Conservation (phyloP, 2,797 vertebrate genomes). For the Liparis tanakae region DNA sequence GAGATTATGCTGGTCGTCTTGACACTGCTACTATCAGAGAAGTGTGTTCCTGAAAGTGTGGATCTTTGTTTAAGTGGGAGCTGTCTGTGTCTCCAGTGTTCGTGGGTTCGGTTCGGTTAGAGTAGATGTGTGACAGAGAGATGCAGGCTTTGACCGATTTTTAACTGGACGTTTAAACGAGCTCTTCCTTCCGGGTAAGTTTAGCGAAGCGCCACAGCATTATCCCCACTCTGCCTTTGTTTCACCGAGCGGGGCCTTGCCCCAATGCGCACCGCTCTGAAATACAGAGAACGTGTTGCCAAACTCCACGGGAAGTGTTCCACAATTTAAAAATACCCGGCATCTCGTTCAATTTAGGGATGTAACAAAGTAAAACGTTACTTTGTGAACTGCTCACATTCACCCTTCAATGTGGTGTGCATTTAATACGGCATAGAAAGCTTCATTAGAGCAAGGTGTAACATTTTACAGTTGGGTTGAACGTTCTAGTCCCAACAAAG, state of each 20-base stretch:
- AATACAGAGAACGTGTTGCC: constrained; percentile 38
- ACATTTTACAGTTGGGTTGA: background rate
- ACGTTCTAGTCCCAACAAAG: constrained; percentile 34
- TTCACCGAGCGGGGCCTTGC: constrained; percentile 73
- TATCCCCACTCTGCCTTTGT: constrained; percentile 78
- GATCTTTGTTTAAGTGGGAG: constrained; percentile 49
- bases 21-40: constrained; percentile 45
- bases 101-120: background rate
- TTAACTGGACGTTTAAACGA: constrained; percentile 61
- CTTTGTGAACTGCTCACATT: fast-evolving
- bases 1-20: constrained; percentile 22
- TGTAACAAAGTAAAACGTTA: fast-evolving
- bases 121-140: constrained; percentile 29
- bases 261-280: constrained; percentile 33
- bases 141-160: constrained; percentile 55
- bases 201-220: constrained; percentile 44
- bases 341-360: fast-evolving
- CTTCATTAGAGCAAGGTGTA: fast-evolving
- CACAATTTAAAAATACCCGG: background rate
- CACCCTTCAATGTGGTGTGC: constrained; percentile 31
- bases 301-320: constrained; percentile 47
- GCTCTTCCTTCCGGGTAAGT: constrained; percentile 75
- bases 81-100: constrained; percentile 2
- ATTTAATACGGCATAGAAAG: background rate
- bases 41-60: constrained; percentile 69